Percentiles rank a stretch among this genome's conserved stretches.
These are phyloP conservation scores for Hipparchia semele DNA, from an alignment of 2,888 invertebrate genomes.

Conservation along the genomic window DNA sequence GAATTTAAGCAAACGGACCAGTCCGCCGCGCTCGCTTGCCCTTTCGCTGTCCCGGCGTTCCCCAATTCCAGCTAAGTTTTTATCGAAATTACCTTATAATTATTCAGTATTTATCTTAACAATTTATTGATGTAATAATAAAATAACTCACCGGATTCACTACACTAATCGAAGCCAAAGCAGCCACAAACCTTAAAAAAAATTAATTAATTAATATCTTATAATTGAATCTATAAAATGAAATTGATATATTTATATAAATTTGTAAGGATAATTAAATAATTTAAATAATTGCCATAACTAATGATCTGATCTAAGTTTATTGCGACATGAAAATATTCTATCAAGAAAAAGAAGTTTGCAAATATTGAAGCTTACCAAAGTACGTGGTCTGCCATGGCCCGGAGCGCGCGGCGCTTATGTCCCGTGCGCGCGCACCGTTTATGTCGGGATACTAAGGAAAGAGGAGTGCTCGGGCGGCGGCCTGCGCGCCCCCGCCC, in stretches of 20 bases:
- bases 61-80: conserved; percentile 57
- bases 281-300: neutral
- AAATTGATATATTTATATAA: neutral
- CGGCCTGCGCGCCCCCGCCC: conserved; percentile 66
- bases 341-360: neutral
- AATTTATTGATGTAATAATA: conserved; percentile 32
- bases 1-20: conserved; percentile 65
- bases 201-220: conserved; percentile 32
- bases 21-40: conserved; percentile 51
- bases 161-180: conserved; percentile 64
- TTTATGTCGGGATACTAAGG: conserved; percentile 80
- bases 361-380: conserved; percentile 59
- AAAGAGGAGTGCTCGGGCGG: conserved; percentile 70
- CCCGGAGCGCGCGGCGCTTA: conserved; percentile 77
- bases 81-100: conserved; percentile 24
- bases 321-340: conserved; percentile 3
- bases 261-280: neutral
- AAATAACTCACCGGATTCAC: conserved; percentile 66
- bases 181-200: conserved; percentile 69
- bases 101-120: neutral
- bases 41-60: conserved; percentile 52
- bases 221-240: conserved; percentile 19
- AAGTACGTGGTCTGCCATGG: conserved; percentile 79
- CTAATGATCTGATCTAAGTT: neutral
- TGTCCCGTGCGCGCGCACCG: conserved; percentile 82